Evolutionary conservation across 2,888 invertebrate genomes (phyloP), one percentile per base, ranked within the genome.

Genomic region (Gastrophysa polygoni): DNA sequence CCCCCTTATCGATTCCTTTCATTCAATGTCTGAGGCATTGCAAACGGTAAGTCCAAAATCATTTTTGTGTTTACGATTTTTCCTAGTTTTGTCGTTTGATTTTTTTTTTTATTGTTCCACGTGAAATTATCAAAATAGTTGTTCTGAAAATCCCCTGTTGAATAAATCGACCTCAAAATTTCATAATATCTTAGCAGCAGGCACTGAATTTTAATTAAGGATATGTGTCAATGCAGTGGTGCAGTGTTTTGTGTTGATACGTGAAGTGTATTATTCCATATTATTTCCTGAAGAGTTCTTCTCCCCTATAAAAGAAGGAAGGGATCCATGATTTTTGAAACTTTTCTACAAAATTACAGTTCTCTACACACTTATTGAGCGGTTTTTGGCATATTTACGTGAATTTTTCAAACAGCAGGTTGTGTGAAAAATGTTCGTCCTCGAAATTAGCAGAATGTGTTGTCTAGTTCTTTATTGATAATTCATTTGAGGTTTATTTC

Each of bases 21-120:
- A 82, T 68, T 80, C 81, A 34, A 81, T 81, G 81, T 82, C 81
- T 5, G 82, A 82, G 73, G 80, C 80, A 46, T 73, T 82, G 58
- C 82, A 82, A 75, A 81, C 81, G 68, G 82, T 82, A 78, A 81
- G 82, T 80, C 55, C 8, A 28, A 11, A 38, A 44, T 51, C 44
- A 32, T 29, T 52, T 64, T 57, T 5, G 7, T 24, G 24, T 24
- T 24, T 24, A n/a, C n/a, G n/a, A n/a, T n/a, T n/a, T n/a, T n/a
- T n/a, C n/a, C n/a, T n/a, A n/a, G n/a, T n/a, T n/a, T n/a, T n/a
- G n/a, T n/a, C n/a, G n/a, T n/a, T n/a, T n/a, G n/a, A n/a, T n/a
- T n/a, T n/a, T n/a, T n/a, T n/a, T n/a, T n/a, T n/a, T n/a, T n/a
- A n/a, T n/a, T n/a, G n/a, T n/a, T n/a, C n/a, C n/a, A n/a, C n/a